Conservation (phyloP, 1,140 invertebrate genomes). For the Andricus grossulariae region DNA sequence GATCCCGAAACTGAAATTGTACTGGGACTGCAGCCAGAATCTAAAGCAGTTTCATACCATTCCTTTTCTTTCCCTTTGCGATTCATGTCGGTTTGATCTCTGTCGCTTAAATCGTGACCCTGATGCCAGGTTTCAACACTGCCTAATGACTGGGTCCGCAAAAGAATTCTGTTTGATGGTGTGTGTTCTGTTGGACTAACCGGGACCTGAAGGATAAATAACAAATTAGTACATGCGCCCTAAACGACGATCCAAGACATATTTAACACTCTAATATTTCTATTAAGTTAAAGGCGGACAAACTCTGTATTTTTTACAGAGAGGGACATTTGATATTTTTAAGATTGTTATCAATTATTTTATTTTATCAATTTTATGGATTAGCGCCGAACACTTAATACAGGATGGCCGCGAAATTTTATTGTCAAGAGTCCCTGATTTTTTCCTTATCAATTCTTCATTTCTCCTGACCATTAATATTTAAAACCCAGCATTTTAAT, state of each 20-base stretch:
- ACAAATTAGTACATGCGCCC: no score
- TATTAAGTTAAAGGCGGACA: background rate
- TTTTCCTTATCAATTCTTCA: no score
- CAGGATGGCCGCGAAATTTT: no score
- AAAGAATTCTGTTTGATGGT: conserved; percentile 75
- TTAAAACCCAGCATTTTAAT: no score
- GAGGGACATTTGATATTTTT: background rate
- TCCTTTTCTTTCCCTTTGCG: conserved; percentile 78
- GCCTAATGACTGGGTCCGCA: conserved; percentile 79
- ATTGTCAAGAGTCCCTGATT: no score
- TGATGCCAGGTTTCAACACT: conserved; percentile 77
- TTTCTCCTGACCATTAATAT: no score
- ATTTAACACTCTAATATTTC: no score
- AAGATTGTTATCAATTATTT: background rate
- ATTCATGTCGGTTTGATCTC: conserved; percentile 61
- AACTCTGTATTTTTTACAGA: background rate
- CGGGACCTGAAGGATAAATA: background rate
- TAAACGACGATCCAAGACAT: no score
- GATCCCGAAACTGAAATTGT: conserved; percentile 39
- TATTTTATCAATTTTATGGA: background rate
- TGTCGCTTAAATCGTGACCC: conserved; percentile 59
- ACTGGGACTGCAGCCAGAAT: conserved; percentile 74
- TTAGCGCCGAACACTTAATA: background rate
- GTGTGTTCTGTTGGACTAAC: conserved; percentile 38
- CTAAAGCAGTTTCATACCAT: conserved; percentile 85